phyloP scores from a whole-genome alignment of 2,113 vertebrate species.

The Tupaia chinensis region DNA sequence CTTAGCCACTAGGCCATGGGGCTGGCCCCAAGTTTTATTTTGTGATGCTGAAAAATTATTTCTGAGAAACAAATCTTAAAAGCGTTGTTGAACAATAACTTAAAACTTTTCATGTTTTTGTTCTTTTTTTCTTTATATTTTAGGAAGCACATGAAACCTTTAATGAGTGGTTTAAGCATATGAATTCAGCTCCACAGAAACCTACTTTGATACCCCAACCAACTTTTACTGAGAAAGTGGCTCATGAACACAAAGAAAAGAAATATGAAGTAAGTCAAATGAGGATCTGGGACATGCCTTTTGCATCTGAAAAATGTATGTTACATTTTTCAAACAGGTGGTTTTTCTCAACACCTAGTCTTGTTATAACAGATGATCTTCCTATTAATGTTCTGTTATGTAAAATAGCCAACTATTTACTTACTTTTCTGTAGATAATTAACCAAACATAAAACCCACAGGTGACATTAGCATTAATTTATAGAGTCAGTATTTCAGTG shows the following conservation, averaged over 20 bases:
- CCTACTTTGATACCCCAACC: slow-evolving; percentile 91
- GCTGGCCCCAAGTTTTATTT: slow-evolving; percentile 18
- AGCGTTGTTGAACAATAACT: neutral
- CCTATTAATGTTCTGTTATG: slow-evolving; percentile 20
- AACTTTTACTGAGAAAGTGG: slow-evolving; percentile 96
- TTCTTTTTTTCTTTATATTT: slow-evolving; percentile 57
- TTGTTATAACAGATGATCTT: slow-evolving; percentile 47
- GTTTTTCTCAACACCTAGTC: slow-evolving; percentile 2
- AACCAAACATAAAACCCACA: slow-evolving; percentile 56
- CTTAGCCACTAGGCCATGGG: too few species aligned
- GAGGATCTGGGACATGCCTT: neutral
- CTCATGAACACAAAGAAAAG: slow-evolving; percentile 96
- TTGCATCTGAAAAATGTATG: neutral
- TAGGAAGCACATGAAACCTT: slow-evolving; percentile 99
- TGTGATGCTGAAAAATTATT: slow-evolving; percentile 46
- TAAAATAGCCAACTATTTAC: neutral
- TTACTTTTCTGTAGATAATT: slow-evolving; percentile 43
- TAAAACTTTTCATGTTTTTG: neutral
- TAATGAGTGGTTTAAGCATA: slow-evolving; percentile 98
- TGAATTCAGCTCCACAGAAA: slow-evolving; percentile 94
- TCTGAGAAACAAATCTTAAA: slow-evolving; percentile 55
- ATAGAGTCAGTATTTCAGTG: slow-evolving; percentile 13
- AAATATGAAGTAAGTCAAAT: slow-evolving; percentile 93
- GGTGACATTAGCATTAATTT: slow-evolving; percentile 55
- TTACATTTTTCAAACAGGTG: neutral